Conservation (phyloP, 2,888 invertebrate species). For the Dryocosmus kuriphilus region DNA sequence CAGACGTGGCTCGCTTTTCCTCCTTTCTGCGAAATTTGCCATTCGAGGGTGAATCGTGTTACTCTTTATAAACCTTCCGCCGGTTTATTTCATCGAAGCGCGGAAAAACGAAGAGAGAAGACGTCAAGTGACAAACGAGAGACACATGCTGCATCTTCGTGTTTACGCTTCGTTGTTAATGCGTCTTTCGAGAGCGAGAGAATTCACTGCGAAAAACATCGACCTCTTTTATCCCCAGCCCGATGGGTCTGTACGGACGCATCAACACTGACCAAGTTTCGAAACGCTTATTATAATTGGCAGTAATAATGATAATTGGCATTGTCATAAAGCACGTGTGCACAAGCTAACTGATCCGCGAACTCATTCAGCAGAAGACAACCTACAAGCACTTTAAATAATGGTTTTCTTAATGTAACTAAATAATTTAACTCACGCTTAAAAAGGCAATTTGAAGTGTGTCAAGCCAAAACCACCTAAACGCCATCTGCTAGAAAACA, state of each 20-base stretch:
- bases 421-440: neutral
- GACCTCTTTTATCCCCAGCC: conserved; percentile 21
- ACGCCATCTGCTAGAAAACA: too few relatives aligned
- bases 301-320: conserved; percentile 29
- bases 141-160: conserved; percentile 66
- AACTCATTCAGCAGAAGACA: neutral
- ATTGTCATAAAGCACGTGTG: conserved; percentile 16
- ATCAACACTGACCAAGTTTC: conserved; percentile 21
- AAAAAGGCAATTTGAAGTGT: too few relatives aligned
- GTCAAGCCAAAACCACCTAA: too few relatives aligned
- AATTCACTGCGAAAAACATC: conserved; percentile 30
- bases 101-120: conserved; percentile 68
- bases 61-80: conserved; percentile 38
- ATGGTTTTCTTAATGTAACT: neutral
- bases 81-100: conserved; percentile 58
- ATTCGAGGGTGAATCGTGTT: conserved; percentile 28
- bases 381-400: neutral
- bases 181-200: conserved; percentile 15
- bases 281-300: conserved; percentile 29
- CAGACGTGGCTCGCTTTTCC: conserved; percentile 46
- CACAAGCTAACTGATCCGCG: neutral
- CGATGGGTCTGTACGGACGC: neutral
- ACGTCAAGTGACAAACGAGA: conserved; percentile 71
- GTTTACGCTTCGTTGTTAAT: conserved; percentile 57
- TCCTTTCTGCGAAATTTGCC: conserved; percentile 48